These are phyloP conservation scores for Synergus umbraculus DNA, from an alignment of 2,888 invertebrate genomes.

Conservation along the genomic window DNA sequence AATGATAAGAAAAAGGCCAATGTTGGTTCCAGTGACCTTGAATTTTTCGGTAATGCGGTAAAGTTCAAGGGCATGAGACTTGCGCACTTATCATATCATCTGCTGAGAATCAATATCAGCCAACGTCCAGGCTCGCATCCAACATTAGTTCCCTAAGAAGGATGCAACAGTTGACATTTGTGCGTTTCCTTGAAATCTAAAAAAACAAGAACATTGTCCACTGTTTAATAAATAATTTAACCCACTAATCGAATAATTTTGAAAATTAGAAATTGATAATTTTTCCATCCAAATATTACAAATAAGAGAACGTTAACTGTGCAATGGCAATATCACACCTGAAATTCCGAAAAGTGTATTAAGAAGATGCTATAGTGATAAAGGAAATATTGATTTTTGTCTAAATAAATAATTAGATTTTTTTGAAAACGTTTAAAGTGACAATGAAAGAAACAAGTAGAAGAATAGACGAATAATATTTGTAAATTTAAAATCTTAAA, in stretches of 20 bases:
- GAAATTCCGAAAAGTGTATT: neutral
- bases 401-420: neutral
- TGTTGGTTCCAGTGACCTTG: neutral
- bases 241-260: neutral
- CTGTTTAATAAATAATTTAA: neutral
- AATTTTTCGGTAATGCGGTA: neutral
- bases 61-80: conserved; percentile 49
- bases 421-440: neutral
- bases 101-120: conserved; percentile 69
- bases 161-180: conserved; percentile 70
- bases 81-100: conserved; percentile 64
- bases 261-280: neutral
- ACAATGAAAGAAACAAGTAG: conserved; percentile 35
- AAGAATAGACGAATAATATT: neutral
- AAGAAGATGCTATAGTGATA: neutral
- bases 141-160: conserved; percentile 59
- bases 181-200: conserved; percentile 45
- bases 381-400: neutral
- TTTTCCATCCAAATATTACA: neutral
- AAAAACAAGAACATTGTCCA: conserved; percentile 17
- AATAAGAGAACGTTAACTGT: neutral
- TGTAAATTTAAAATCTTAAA: neutral
- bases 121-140: conserved; percentile 61
- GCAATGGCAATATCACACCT: neutral
- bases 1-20: neutral